Evolutionary conservation across 2,113 vertebrate genomes (phyloP), one percentile per base, ranked within the genome.

Genomic region (Stictonetta naevosa): DNA sequence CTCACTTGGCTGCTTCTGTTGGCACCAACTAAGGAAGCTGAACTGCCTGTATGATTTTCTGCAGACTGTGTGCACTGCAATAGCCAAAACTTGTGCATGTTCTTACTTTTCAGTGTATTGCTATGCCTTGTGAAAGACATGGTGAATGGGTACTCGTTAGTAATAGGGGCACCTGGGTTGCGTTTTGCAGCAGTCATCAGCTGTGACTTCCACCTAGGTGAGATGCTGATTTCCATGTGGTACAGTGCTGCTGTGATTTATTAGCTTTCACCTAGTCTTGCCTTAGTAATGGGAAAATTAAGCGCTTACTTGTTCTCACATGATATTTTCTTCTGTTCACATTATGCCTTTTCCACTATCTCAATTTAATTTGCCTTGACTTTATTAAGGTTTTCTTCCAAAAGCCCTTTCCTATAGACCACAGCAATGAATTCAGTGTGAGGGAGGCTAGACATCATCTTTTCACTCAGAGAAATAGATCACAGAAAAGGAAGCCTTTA

Each of bases 1-100:
- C 95, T 89, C 88, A 89, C 80, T 90, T 96, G 88, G 84, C 58
- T 92, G 91, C 80, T 93, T 94, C 78, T 93, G 77, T 69, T 94
- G 96, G 86, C 88, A 96, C 77, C 66, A 88, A 58, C 83, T 79
- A 1, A 89, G 83, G 95, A 42, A 91, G 86, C 83, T 89, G 95
- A 89, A 79, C 55, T 23, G 56, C 36, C 67, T 21, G 3, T 78
- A 83, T 91, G 93, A 84, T 76, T 76, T 84, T 94, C 88, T 69
- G 90, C 86, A 93, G 92, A 86, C 67, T 91, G 80, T 29, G 4
- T 12, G 69, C 36, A 16, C 69, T 80, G 80, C 0, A 13, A 76
- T 89, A 91, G 80, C 77, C 93, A 92, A 95, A 96, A 92, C 80
- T 86, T 20, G 8, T 50, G 89, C 72, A 84, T 76, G 91, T 92